Conservation (phyloP, 1,140 invertebrate species). For the Zaprionus ornatus region DNA sequence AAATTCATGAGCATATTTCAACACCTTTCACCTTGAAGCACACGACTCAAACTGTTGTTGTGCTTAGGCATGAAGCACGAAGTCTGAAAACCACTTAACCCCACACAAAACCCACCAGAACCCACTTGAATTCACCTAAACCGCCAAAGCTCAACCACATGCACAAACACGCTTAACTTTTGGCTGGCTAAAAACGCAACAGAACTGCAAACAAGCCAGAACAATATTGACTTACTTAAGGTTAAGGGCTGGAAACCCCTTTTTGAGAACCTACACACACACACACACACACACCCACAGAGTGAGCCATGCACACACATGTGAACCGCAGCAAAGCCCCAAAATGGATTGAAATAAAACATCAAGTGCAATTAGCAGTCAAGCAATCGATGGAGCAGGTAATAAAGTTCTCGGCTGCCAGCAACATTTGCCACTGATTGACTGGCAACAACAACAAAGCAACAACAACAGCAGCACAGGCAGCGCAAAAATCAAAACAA, state of each 20-base stretch:
- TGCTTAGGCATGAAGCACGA: background rate
- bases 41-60: too few species aligned
- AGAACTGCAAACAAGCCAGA: slow-evolving; percentile 7
- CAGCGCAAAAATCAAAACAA: slow-evolving; percentile 37
- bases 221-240: slow-evolving; percentile 36
- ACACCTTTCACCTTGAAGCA: background rate
- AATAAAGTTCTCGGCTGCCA: slow-evolving; percentile 57
- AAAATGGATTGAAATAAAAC: slow-evolving; percentile 46
- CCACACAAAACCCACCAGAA: background rate
- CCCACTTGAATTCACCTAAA: background rate
- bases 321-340: background rate
- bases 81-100: background rate
- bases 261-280: background rate
- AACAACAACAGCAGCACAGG: slow-evolving; percentile 12
- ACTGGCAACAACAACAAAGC: slow-evolving; percentile 28
- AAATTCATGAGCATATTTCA: background rate
- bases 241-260: slow-evolving; percentile 14
- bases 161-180: slow-evolving; percentile 12
- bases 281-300: background rate
- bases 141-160: background rate
- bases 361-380: slow-evolving; percentile 68
- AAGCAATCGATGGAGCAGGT: slow-evolving; percentile 56
- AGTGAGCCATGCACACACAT: too few species aligned
- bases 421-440: slow-evolving; percentile 50
- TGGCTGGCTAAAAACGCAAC: slow-evolving; percentile 5